phyloP scores from a whole-genome alignment of 2,888 invertebrate species.

The Druceiella hillmani region DNA sequence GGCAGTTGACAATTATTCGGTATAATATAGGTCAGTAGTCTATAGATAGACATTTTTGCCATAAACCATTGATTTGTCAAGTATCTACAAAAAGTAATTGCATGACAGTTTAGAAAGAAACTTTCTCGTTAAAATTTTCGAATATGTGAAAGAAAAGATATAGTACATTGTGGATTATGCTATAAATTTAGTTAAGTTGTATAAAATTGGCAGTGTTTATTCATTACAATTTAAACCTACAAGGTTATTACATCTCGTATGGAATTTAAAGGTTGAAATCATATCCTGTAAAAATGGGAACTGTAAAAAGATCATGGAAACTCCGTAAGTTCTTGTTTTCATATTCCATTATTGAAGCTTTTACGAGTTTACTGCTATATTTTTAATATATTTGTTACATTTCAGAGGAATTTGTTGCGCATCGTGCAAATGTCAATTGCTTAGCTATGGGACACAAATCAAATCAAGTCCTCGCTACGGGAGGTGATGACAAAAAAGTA shows the following conservation, averaged over 20 bases:
- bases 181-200: neutral
- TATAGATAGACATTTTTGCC: too few species aligned
- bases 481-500: slow-evolving; percentile 95
- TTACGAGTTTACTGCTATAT: too few species aligned
- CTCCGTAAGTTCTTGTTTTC: slow-evolving; percentile 59
- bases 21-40: too few species aligned
- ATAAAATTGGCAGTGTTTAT: slow-evolving; percentile 1
- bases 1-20: too few species aligned
- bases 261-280: slow-evolving; percentile 27
- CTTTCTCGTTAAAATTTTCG: too few species aligned
- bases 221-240: slow-evolving; percentile 6
- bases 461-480: slow-evolving; percentile 86
- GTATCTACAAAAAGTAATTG: too few species aligned
- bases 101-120: too few species aligned
- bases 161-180: too few species aligned
- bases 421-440: slow-evolving; percentile 82
- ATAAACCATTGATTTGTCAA: too few species aligned
- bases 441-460: slow-evolving; percentile 87
- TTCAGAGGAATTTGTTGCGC: slow-evolving; percentile 83
- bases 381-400: slow-evolving; percentile 26
- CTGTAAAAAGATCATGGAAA: slow-evolving; percentile 73
- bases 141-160: too few species aligned
- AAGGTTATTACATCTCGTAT: slow-evolving; percentile 24
- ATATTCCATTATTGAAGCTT: neutral
- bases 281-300: slow-evolving; percentile 39